Percentiles rank a stretch among this genome's conserved stretches.
Conservation (phyloP, 2,113 vertebrate species). For the Ramphastos sulfuratus region DNA sequence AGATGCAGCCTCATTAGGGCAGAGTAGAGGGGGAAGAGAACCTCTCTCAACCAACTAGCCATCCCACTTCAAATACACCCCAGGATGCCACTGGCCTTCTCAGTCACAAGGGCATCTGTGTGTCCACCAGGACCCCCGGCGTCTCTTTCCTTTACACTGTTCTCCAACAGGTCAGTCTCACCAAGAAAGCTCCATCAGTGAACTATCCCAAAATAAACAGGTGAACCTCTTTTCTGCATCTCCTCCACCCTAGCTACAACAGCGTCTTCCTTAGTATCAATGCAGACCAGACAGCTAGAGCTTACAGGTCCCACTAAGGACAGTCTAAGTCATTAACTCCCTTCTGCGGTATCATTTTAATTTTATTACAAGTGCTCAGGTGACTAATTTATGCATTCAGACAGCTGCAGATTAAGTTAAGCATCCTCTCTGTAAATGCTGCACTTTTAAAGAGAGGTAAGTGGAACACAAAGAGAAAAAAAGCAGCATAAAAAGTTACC, state of each 20-base stretch:
- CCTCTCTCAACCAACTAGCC: too few relatives aligned
- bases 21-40: too few relatives aligned
- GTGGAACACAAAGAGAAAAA: not conserved
- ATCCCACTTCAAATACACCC: too few relatives aligned
- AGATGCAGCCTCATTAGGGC: too few relatives aligned
- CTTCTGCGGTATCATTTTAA: not conserved
- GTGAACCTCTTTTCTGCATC: not conserved
- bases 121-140: too few relatives aligned
- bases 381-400: not conserved
- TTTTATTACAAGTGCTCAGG: not conserved
- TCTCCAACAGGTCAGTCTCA: not conserved
- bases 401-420: not conserved
- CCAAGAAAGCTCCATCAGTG: not conserved
- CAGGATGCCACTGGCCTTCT: too few relatives aligned
- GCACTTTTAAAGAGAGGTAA: not conserved
- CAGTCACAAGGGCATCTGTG: too few relatives aligned
- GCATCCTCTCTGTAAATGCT: not conserved
- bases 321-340: not conserved
- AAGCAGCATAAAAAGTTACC: not conserved
- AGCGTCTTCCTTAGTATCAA: not conserved
- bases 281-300: not conserved
- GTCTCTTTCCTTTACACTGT: too few relatives aligned
- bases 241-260: not conserved
- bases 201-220: not conserved
- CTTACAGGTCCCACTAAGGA: not conserved